Evolutionary conservation across 2,113 vertebrate species (phyloP).

Genomic region (Pampusana beccarii): DNA sequence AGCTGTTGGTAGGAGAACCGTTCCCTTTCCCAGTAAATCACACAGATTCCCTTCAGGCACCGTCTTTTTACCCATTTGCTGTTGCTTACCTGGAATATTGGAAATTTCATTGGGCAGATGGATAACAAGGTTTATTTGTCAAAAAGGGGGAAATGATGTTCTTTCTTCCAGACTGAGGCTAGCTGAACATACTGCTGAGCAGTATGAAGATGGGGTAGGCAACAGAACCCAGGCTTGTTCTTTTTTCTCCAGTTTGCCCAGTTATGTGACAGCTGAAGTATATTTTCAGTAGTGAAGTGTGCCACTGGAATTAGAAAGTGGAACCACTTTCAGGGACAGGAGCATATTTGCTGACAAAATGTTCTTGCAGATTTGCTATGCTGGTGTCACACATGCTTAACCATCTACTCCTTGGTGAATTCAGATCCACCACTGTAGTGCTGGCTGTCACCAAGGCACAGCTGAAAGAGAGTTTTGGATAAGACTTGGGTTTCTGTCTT

Average conservation of each 20-base stretch:
- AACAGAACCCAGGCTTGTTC: neutral
- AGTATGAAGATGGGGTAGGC: neutral
- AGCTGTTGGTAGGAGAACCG: neutral
- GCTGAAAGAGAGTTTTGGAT: neutral
- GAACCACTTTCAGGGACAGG: neutral
- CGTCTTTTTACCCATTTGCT: neutral
- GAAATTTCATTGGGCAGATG: neutral
- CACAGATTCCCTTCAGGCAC: neutral
- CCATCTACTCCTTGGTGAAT: neutral
- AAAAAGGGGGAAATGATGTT: neutral
- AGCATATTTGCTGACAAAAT: neutral
- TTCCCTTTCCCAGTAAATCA: neutral
- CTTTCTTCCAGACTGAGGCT: neutral
- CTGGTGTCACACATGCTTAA: neutral
- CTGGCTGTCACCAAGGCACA: neutral
- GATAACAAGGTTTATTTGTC: neutral
- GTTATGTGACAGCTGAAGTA: neutral
- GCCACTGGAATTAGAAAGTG: neutral
- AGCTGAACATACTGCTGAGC: too few relatives aligned
- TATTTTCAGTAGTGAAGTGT: neutral
- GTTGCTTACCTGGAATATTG: neutral
- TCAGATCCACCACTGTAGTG: neutral
- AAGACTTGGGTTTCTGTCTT: neutral
- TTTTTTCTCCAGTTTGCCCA: neutral
- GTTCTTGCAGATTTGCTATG: neutral